These are phyloP conservation scores for Brachionus plicatilis DNA, from an alignment of 1,140 invertebrate species.

Conservation along the genomic window DNA sequence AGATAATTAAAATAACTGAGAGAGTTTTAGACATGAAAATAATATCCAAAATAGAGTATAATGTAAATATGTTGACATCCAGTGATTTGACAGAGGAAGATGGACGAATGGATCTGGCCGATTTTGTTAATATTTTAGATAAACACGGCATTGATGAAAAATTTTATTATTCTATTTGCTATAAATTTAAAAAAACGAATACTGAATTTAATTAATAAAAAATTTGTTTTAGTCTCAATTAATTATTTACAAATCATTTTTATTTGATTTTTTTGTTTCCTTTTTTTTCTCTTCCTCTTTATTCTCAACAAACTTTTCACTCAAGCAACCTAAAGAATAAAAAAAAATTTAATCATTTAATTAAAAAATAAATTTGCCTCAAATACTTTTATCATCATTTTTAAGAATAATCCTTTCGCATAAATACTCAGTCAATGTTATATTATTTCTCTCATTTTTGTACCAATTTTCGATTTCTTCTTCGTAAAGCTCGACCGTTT, in stretches of 20 bases:
- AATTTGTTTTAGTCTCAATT: background rate
- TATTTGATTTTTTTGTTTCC: background rate
- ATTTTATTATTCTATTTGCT: background rate
- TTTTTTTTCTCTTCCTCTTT: conserved; percentile 1
- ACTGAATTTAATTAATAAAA: background rate
- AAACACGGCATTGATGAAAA: background rate
- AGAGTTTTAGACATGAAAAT: background rate
- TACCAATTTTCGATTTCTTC: conserved; percentile 61
- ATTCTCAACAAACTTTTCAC: conserved; percentile 17
- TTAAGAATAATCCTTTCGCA: conserved; percentile 53
- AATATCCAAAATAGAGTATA: background rate
- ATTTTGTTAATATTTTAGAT: background rate
- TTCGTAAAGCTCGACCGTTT: conserved; percentile 59
- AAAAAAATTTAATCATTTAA: background rate
- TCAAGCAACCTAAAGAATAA: conserved; percentile 9
- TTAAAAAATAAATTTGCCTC: too few species aligned
- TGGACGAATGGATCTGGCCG: background rate
- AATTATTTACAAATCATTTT: background rate
- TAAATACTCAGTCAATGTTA: conserved; percentile 51
- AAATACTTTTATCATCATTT: conserved; percentile 46
- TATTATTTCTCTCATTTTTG: conserved; percentile 54
- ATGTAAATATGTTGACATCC: background rate
- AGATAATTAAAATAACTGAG: background rate
- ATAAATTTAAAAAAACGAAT: conserved; percentile 8
- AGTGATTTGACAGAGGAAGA: background rate